Evolutionary conservation across 2,797 vertebrate species (phyloP), one percentile per base, ranked within the genome.

Genomic region (Chloroceryle inda): DNA sequence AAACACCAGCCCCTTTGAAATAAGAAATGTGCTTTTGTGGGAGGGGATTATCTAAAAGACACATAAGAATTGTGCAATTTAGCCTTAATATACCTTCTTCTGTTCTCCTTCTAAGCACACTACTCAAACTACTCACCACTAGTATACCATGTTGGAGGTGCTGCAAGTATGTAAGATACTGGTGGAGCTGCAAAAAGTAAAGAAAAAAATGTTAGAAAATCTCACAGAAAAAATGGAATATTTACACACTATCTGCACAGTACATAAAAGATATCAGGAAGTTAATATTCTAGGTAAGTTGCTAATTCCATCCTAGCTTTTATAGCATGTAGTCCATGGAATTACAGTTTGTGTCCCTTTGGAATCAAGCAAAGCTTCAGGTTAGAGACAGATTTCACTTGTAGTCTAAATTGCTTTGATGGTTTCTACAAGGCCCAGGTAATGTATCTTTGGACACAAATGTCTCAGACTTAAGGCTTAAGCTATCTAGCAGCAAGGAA

Each of bases 61-160:
- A 67, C 2, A 4, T 26, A 47, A 77, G 17, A 78, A 31, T 53
- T 31, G 33, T 73, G 31, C 56, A 17, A 45, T 67, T 93, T 63
- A 85, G 27, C 58, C 37, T 85, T 67, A 74, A 86, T 40, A 81
- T 23, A 35, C 9, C 11, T 19, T 68, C 20, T 75, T 47, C 33
- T 86, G 22, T 68, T 87, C 31, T 85, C 35, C 64, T 61, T n/a
- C 42, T 50, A 62, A 50, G 47, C 38, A 94, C 11, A 17, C 8
- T 50, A 29, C 18, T 50, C 53, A 69, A 91, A 23, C 6, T 89
- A 83, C 97, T 97, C 63, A 97, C 97, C 97, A 53, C 95, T 94
- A 7, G 94, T 95, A 14, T 92, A 35, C 96, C 96, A 79, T 0
- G 66, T 26, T 23, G 95, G 95, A 2, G 0, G 20, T 56, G 53